phyloP scores from a whole-genome alignment of 2,113 vertebrate species.

The Mesocricetus auratus region DNA sequence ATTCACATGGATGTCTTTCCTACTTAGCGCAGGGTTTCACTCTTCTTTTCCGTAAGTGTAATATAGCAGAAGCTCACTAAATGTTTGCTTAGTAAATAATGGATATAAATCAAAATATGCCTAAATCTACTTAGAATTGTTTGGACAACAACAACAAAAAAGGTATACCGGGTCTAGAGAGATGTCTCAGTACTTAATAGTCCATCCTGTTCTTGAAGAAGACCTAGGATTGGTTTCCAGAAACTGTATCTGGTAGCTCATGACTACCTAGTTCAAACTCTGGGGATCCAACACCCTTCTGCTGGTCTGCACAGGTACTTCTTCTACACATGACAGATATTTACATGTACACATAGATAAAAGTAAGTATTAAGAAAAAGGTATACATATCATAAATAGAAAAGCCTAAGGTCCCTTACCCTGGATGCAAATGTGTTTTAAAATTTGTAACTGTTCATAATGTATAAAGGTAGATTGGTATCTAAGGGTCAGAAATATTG shows the following conservation, averaged over 20 bases:
- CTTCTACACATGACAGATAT: neutral
- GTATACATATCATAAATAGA: slow-evolving; percentile 28
- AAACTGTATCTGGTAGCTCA: neutral
- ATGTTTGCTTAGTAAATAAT: slow-evolving; percentile 23
- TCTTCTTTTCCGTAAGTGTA: neutral
- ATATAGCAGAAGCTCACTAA: neutral
- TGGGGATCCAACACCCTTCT: neutral
- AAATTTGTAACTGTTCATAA: neutral
- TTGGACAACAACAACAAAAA: neutral
- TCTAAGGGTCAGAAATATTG: neutral
- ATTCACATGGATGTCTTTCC: neutral
- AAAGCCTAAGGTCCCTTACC: slow-evolving; percentile 41
- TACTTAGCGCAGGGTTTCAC: neutral
- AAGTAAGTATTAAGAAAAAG: neutral
- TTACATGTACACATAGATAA: neutral
- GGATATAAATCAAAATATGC: slow-evolving; percentile 4
- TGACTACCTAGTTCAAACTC: neutral
- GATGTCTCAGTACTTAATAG: neutral
- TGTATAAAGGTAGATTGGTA: neutral
- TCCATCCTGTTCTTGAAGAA: neutral
- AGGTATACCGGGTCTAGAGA: neutral
- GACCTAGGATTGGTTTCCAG: neutral
- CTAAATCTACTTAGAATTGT: slow-evolving; percentile 33
- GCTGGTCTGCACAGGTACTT: neutral
- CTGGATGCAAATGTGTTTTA: neutral